Evolutionary conservation across 1,140 invertebrate genomes (phyloP), one percentile per base, ranked within the genome.

Genomic region (Saccostrea echinata): DNA sequence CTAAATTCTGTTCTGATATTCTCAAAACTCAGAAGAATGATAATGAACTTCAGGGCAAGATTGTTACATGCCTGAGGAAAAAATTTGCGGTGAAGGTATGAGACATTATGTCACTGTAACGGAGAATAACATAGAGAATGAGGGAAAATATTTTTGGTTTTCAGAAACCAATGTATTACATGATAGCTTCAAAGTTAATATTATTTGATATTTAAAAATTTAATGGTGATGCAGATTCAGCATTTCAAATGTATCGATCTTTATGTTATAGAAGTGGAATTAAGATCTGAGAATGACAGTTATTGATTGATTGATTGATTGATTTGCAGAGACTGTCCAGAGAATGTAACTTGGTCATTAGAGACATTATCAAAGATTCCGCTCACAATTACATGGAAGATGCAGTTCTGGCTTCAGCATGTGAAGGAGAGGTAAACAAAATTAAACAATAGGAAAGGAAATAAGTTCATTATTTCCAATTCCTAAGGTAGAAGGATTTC

Each of bases 341-440:
- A n/a, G 95, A 96, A 33, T 99, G 98, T 94, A 97, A 98, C 91
- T 96, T 96, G 91, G 97, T 98, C 95, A 96, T 99, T 94, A 96
- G 97, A 9, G 96, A 96, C 90, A 96, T 98, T 84, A 96, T 98
- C 57, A 96, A 97, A 94, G 97, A 98, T 93, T 97, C 97, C 91
- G 97, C 98, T 4, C 94, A 98, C 35, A 97, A 98, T 95, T 97
- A 98, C 93, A 96, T 90, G 51, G 88, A 92, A 87, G 98, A 98
- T 96, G 97, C 98, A 16, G 95, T 98, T 3, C 95, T 98, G 18
- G 96, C 96, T 71, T 96, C 96, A 71, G 96, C 97, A 68, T 99
- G 98, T 92, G 94, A 95, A 87, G 86, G 92, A 68, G 96, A 97
- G 92, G 95, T 96, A 91, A 13, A 52, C 43, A 24, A 16, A n/a